phyloP scores from a whole-genome alignment of 2,113 vertebrate species.

The Nothoprocta pentlandii region DNA sequence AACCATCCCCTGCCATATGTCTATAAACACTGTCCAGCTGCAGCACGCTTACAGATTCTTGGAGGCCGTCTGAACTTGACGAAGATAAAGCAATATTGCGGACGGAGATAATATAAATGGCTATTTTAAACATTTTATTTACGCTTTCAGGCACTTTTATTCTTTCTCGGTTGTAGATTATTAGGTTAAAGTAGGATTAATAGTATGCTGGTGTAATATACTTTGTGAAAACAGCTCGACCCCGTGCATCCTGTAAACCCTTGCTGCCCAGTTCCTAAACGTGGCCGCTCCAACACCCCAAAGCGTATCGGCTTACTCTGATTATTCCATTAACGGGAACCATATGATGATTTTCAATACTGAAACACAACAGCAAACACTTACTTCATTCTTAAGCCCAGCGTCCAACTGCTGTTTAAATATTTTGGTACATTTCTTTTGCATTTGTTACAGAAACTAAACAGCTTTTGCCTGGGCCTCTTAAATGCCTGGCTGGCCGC shows the following conservation, averaged over 20 bases:
- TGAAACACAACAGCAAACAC: background rate
- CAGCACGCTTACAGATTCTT: background rate
- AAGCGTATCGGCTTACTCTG: background rate
- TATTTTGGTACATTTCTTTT: background rate
- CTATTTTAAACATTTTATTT: background rate
- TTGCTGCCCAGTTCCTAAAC: background rate
- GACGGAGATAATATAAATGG: background rate
- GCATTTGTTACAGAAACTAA: background rate
- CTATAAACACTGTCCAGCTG: constrained; percentile 50
- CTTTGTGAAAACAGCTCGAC: background rate
- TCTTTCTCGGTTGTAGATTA: background rate
- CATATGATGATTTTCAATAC: background rate
- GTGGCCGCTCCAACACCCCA: background rate
- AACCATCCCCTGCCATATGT: constrained; percentile 48
- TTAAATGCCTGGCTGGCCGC: background rate
- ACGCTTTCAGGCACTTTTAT: background rate
- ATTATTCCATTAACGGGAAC: background rate
- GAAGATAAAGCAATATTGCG: background rate
- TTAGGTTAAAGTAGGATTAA: background rate
- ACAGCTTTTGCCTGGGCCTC: background rate
- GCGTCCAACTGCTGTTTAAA: background rate
- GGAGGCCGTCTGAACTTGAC: constrained; percentile 5
- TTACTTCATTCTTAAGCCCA: background rate
- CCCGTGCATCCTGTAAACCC: background rate
- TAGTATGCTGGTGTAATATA: too few relatives aligned